Conservation (phyloP, 2,113 vertebrate genomes). For the Collichthys lucidus region DNA sequence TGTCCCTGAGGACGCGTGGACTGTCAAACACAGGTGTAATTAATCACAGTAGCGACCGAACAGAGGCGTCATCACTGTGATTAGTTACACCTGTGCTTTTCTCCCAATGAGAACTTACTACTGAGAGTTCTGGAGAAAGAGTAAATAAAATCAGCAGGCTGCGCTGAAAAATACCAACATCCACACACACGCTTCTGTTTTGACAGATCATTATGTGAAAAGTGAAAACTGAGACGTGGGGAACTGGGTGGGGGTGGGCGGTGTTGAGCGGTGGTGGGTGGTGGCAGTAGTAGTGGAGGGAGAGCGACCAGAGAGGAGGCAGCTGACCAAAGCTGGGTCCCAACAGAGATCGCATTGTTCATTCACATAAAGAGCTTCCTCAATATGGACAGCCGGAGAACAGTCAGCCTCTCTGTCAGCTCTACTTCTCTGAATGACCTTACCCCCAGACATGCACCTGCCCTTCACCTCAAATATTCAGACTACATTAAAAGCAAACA, state of each 20-base stretch:
- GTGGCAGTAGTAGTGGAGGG: no score
- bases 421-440: constrained; percentile 58
- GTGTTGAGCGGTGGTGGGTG: no score
- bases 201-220: constrained; percentile 44
- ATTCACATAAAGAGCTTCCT: constrained; percentile 71
- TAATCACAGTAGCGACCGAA: constrained; percentile 3
- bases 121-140: background rate
- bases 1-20: background rate
- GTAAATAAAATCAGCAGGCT: constrained; percentile 1
- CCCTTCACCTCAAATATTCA: constrained; percentile 59
- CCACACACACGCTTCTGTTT: constrained; percentile 7
- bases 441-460: constrained; percentile 65
- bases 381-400: constrained; percentile 71
- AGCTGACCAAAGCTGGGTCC: constrained; percentile 61
- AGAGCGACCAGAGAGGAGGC: constrained; percentile 39
- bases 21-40: constrained; percentile 7
- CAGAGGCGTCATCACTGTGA: background rate
- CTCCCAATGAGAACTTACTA: background rate
- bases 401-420: constrained; percentile 75
- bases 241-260: background rate
- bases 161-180: background rate
- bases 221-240: constrained; percentile 45
- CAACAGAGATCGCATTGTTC: constrained; percentile 82
- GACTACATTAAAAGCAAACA: constrained; percentile 19
- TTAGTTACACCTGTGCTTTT: background rate